Conservation (phyloP, 2,113 vertebrate genomes). For the Ciconia stormi region DNA sequence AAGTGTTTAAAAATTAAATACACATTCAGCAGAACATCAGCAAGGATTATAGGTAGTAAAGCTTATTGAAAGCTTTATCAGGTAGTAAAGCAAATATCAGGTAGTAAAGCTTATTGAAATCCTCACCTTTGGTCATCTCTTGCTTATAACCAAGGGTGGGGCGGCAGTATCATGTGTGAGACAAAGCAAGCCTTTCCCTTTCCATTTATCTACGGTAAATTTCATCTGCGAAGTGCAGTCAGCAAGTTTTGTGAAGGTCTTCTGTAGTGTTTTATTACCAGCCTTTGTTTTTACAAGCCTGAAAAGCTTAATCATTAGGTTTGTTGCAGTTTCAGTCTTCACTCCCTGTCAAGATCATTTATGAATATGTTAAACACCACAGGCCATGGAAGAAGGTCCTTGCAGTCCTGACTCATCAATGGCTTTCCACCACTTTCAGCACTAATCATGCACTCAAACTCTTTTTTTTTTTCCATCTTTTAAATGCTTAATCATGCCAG, state of each 20-base stretch:
- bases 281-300: no score
- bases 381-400: not conserved
- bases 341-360: not conserved
- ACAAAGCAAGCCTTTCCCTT: not conserved
- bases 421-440: not conserved
- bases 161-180: no score
- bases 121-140: not conserved
- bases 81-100: not conserved
- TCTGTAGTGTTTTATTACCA: not conserved
- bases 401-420: not conserved
- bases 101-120: not conserved
- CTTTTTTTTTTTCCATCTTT: not conserved
- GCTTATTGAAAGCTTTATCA: not conserved
- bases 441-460: not conserved
- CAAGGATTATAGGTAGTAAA: not conserved
- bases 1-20: not conserved
- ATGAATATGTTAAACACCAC: not conserved
- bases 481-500: not conserved
- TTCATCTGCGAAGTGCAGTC: not conserved
- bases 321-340: not conserved
- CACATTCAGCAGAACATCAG: not conserved
- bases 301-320: not conserved
- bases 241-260: not conserved
- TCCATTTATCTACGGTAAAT: not conserved
- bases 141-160: not conserved